phyloP scores from a whole-genome alignment of 2,113 vertebrate genomes.

The Paratilapia polleni region DNA sequence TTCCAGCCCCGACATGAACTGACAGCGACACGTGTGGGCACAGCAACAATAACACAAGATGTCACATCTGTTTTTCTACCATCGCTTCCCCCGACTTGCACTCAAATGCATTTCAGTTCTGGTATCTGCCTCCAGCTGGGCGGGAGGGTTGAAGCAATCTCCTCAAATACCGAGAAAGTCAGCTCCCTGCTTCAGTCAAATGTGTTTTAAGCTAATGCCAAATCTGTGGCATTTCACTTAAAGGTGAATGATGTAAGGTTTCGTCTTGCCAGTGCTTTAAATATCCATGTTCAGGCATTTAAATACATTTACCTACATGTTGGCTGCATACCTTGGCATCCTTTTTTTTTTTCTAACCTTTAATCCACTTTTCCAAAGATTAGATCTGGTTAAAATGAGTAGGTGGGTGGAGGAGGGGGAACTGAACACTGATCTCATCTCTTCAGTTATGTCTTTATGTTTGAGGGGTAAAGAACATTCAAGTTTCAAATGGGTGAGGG shows the following conservation, averaged over 20 bases:
- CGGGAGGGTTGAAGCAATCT: neutral
- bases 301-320: neutral
- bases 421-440: neutral
- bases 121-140: neutral
- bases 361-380: neutral
- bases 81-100: neutral
- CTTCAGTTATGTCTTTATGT: neutral
- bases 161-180: neutral
- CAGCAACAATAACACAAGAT: constrained; percentile 20
- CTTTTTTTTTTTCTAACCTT: neutral
- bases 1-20: constrained; percentile 8
- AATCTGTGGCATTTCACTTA: neutral
- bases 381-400: neutral
- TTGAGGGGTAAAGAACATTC: neutral
- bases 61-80: constrained; percentile 35
- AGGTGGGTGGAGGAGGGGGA: too few species aligned
- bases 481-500: neutral
- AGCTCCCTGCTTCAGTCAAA: neutral
- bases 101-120: neutral
- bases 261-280: neutral
- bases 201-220: neutral
- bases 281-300: neutral
- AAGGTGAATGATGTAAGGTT: neutral
- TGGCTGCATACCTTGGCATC: neutral
- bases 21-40: constrained; percentile 56